Percentiles rank a stretch among this genome's conserved stretches.
Evolutionary conservation across 2,113 vertebrate species (phyloP).

Genomic region (Chamaea fasciata): DNA sequence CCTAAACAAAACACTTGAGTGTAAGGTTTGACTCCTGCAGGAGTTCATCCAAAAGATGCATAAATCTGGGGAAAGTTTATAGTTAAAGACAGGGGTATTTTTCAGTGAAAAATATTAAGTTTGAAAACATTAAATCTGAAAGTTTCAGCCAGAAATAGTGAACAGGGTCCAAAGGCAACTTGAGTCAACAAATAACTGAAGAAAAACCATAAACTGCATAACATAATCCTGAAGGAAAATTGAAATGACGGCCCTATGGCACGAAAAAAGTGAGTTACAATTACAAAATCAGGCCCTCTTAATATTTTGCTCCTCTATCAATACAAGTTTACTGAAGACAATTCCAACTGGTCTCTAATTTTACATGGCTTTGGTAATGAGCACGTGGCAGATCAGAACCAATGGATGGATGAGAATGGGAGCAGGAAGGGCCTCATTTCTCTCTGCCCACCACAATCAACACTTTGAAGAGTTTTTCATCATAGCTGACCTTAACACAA

Average conservation of each 20-base stretch:
- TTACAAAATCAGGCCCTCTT: background rate
- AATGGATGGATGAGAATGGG: background rate
- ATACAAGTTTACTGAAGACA: background rate
- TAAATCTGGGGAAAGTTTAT: background rate
- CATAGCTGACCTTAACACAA: background rate
- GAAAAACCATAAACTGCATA: background rate
- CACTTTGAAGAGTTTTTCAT: background rate
- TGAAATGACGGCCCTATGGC: background rate
- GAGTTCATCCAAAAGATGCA: background rate
- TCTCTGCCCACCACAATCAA: background rate
- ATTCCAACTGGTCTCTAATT: background rate
- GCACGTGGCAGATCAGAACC: background rate
- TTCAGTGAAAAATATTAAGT: background rate
- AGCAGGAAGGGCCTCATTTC: background rate
- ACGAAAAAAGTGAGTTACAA: background rate
- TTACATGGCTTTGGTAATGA: background rate
- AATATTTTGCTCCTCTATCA: conserved; percentile 5
- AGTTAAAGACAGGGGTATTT: background rate
- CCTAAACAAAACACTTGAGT: background rate
- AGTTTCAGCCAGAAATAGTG: background rate
- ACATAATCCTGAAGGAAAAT: background rate
- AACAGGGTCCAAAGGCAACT: background rate
- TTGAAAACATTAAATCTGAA: background rate
- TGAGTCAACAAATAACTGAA: background rate
- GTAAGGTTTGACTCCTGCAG: background rate